Percentiles rank a stretch among this genome's conserved stretches.
Conservation (phyloP, 1,140 invertebrate species). For the Tetraneura akinire region DNA sequence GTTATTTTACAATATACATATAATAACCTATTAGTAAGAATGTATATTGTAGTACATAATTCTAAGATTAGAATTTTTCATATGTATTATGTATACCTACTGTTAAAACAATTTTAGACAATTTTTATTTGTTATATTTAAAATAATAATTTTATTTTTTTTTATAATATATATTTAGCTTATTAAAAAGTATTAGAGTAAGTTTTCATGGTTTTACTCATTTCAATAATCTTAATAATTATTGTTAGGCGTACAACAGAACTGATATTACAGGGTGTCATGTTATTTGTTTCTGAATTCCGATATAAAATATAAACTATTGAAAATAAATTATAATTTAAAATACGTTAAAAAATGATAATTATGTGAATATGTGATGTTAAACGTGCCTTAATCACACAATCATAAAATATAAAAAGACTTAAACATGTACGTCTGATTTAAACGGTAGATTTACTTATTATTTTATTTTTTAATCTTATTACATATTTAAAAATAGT, state of each 20-base stretch:
- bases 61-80: too few species aligned
- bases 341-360: too few species aligned
- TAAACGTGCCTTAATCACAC: constrained; percentile 42
- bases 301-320: too few species aligned
- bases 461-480: constrained; percentile 10
- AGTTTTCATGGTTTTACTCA: constrained; percentile 23
- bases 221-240: constrained; percentile 15
- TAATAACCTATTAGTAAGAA: not conserved
- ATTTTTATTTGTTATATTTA: constrained; percentile 29
- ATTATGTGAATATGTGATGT: constrained; percentile 28
- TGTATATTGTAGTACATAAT: not conserved
- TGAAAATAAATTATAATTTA: constrained; percentile 28
- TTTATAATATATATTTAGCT: not conserved
- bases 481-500: not conserved
- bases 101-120: not conserved
- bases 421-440: constrained; percentile 33
- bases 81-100: not conserved
- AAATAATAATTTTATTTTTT: not conserved
- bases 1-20: not conserved
- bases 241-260: constrained; percentile 37
- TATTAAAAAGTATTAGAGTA: constrained; percentile 39
- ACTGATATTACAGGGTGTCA: constrained; percentile 51
- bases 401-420: constrained; percentile 40
- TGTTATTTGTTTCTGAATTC: too few species aligned
- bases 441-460: constrained; percentile 30